Conservation (phyloP, 2,113 vertebrate genomes). For the Heterotilapia buettikoferi region DNA sequence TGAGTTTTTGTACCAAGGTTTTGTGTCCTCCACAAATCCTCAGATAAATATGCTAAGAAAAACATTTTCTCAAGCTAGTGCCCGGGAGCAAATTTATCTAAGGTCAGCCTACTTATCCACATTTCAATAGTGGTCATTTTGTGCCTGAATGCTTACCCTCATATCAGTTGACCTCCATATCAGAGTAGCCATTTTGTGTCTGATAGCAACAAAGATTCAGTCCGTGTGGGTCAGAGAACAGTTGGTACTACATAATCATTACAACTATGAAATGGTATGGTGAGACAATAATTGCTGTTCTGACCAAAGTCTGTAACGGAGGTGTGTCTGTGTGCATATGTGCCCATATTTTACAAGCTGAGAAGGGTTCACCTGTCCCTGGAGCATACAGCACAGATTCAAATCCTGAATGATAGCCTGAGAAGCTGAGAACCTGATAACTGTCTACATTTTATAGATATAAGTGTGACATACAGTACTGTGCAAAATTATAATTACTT, state of each 20-base stretch:
- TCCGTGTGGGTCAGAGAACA: constrained; percentile 27
- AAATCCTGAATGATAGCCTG: not conserved
- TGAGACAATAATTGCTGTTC: constrained; percentile 21
- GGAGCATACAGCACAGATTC: not conserved
- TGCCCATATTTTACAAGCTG: constrained; percentile 9
- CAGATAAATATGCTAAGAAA: not conserved
- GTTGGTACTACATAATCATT: constrained; percentile 8
- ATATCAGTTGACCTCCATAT: constrained; percentile 36
- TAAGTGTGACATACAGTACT: not conserved
- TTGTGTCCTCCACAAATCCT: not conserved
- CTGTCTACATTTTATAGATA: not conserved
- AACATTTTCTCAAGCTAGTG: not conserved
- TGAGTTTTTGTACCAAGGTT: not conserved
- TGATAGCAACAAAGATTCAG: not conserved
- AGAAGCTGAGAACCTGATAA: not conserved
- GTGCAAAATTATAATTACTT: not conserved
- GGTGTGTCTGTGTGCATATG: not conserved
- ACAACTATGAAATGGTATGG: constrained; percentile 26
- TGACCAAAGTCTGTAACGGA: constrained; percentile 1
- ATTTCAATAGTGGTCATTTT: constrained; percentile 5
- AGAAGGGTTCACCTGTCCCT: not conserved
- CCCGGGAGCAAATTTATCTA: not conserved
- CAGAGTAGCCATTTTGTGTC: constrained; percentile 20
- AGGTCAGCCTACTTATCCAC: not conserved
- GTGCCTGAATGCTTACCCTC: not conserved